A percentile compares a stretch with the other conserved stretches of the same genome.
Conservation (phyloP, 2,888 invertebrate species). For the Megastigmus dorsalis region DNA sequence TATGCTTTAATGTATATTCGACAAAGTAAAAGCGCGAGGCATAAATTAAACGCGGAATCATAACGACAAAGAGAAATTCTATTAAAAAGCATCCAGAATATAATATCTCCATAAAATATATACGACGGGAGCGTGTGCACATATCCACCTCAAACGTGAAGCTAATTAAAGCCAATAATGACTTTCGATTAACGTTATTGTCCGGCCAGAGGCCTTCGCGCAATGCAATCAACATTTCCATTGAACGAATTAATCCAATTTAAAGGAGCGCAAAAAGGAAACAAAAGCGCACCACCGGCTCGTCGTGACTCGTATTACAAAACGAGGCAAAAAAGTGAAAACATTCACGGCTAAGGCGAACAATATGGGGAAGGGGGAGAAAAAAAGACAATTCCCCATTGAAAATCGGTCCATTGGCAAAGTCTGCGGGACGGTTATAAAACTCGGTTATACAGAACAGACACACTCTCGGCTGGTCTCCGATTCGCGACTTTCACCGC, state of each 20-base stretch:
- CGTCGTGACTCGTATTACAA: slow-evolving; percentile 33
- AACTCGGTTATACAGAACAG: background rate
- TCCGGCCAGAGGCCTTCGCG: background rate
- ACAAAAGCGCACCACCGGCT: background rate
- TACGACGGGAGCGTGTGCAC: background rate
- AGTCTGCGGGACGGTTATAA: background rate
- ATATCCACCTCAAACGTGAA: background rate
- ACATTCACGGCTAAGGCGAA: background rate
- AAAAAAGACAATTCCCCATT: slow-evolving; percentile 1
- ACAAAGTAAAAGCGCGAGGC: no score
- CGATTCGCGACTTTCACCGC: slow-evolving; percentile 22
- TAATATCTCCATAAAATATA: no score
- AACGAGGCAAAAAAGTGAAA: slow-evolving; percentile 11
- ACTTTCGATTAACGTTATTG: slow-evolving; percentile 20
- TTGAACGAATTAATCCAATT: slow-evolving; percentile 45
- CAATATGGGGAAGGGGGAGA: no score
- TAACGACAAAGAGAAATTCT: no score
- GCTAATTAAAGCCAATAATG: slow-evolving; percentile 33
- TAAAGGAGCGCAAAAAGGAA: background rate
- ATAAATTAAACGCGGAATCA: no score
- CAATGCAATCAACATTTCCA: slow-evolving; percentile 16
- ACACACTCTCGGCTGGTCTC: background rate
- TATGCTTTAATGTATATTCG: no score
- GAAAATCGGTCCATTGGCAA: background rate
- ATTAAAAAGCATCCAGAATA: no score